Percentiles rank a stretch among this genome's conserved stretches.
phyloP scores from a whole-genome alignment of 2,888 invertebrate species.

The Synergus gifuensis region DNA sequence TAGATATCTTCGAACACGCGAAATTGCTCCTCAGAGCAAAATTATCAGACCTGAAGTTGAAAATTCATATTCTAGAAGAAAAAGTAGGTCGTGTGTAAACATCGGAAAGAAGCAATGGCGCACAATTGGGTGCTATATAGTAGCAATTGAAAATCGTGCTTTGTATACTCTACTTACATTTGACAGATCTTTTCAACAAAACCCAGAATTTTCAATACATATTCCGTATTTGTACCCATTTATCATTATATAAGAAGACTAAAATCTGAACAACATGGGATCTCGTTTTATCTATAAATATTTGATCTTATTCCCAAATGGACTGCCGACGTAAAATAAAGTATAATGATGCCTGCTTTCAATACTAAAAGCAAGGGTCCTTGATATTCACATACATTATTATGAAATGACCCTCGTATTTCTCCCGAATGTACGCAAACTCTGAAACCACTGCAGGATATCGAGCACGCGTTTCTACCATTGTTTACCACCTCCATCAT shows the following conservation, averaged over 20 bases:
- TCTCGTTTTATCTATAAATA: not conserved
- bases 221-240: not conserved
- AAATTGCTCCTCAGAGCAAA: constrained; percentile 19
- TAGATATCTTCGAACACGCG: not conserved
- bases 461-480: constrained; percentile 18
- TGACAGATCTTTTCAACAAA: constrained; percentile 1
- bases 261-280: not conserved
- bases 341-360: not conserved
- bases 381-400: not conserved
- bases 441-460: constrained; percentile 31
- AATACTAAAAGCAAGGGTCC: constrained; percentile 7
- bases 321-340: not conserved
- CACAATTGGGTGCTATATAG: constrained; percentile 4
- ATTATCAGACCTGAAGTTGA: constrained; percentile 19
- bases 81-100: constrained; percentile 22
- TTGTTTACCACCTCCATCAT: constrained; percentile 12
- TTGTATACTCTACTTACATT: not conserved
- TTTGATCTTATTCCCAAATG: not conserved
- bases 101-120: not conserved
- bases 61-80: constrained; percentile 13
- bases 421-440: constrained; percentile 9
- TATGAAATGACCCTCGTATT: constrained; percentile 27
- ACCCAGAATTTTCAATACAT: not conserved
- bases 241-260: not conserved
- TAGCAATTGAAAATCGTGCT: constrained; percentile 18